These are phyloP conservation scores for Petroica traversi DNA, from an alignment of 2,113 vertebrate genomes.

Conservation along the genomic window DNA sequence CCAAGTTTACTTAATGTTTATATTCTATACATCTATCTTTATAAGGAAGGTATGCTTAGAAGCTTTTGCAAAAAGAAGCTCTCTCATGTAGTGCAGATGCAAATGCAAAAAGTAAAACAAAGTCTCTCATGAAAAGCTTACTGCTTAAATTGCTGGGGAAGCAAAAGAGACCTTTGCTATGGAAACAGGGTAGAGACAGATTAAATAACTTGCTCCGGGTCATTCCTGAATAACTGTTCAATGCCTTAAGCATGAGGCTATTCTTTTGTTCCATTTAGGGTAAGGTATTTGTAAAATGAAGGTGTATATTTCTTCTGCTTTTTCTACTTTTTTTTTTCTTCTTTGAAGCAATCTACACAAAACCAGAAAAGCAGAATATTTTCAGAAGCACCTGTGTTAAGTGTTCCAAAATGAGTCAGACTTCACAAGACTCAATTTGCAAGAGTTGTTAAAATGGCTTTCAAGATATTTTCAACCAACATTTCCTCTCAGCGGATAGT, in stretches of 20 bases:
- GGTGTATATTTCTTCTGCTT: neutral
- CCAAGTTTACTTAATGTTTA: neutral
- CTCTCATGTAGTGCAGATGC: neutral
- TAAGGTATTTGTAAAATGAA: slow-evolving; percentile 42
- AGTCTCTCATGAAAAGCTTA: neutral
- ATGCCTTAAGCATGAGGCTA: neutral
- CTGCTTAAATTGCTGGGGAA: neutral
- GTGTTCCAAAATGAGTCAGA: neutral
- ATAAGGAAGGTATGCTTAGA: neutral
- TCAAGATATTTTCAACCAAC: neutral
- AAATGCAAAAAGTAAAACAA: neutral
- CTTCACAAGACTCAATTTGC: neutral
- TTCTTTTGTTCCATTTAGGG: slow-evolving; percentile 12
- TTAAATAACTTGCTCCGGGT: slow-evolving; percentile 16
- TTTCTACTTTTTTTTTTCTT: neutral
- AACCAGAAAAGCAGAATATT: slow-evolving; percentile 19
- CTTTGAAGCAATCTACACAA: neutral
- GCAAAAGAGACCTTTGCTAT: neutral
- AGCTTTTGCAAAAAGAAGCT: neutral
- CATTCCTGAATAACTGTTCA: slow-evolving; percentile 16
- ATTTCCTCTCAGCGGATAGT: neutral
- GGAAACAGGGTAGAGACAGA: slow-evolving; percentile 10
- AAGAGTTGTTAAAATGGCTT: neutral
- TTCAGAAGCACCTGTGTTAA: neutral
- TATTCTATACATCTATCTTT: neutral